A percentile compares a stretch with the other conserved stretches of the same genome.
Conservation (phyloP, 2,113 vertebrate species). For the Myocastor coypus region DNA sequence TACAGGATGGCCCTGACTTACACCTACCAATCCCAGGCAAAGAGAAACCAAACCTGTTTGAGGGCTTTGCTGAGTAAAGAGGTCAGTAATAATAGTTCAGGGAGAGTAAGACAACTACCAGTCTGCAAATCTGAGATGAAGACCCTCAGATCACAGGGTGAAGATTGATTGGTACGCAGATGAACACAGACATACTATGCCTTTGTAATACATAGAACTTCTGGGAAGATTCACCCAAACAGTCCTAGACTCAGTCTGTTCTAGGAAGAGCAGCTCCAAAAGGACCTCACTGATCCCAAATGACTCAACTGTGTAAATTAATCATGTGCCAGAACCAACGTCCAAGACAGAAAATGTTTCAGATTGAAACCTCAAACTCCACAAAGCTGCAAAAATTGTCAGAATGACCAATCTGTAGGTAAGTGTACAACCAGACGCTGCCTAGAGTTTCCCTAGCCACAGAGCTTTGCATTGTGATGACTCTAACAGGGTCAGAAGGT, state of each 20-base stretch:
- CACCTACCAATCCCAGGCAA: neutral
- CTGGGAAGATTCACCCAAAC: neutral
- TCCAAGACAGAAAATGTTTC: constrained; percentile 31
- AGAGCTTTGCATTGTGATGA: neutral
- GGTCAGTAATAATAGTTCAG: neutral
- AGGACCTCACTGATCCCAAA: neutral
- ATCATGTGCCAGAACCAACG: constrained; percentile 3
- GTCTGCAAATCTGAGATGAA: neutral
- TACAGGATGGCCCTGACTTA: neutral
- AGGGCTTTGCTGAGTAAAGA: neutral
- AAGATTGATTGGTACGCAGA: neutral
- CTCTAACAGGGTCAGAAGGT: neutral
- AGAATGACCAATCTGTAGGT: neutral
- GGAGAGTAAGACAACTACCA: neutral
- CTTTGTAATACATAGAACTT: neutral
- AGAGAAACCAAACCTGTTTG: constrained; percentile 2
- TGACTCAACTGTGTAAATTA: neutral
- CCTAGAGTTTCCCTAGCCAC: neutral
- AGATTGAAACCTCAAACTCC: neutral
- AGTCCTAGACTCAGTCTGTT: neutral
- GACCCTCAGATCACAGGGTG: neutral
- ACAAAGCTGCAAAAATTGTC: neutral
- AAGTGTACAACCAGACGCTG: constrained; percentile 22
- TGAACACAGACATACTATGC: neutral
- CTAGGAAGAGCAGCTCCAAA: neutral